phyloP scores from a whole-genome alignment of 2,888 invertebrate species.

The Tetragonula carbonaria region DNA sequence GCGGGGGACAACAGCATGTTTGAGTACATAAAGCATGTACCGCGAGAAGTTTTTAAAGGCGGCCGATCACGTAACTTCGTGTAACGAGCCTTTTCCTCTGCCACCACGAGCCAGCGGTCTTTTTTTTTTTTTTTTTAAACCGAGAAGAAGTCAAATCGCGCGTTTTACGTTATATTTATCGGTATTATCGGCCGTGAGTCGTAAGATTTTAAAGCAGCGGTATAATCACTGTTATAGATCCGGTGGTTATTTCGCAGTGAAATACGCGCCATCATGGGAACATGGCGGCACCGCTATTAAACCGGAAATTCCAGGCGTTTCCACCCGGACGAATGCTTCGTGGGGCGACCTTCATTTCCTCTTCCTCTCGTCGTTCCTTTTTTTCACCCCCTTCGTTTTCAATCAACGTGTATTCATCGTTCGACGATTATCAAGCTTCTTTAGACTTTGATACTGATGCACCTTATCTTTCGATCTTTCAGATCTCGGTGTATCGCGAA shows the following conservation, averaged over 20 bases:
- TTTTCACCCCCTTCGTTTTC: too few species aligned
- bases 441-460: too few species aligned
- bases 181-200: constrained; percentile 47
- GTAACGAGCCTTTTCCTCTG: constrained; percentile 76
- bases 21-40: constrained; percentile 24
- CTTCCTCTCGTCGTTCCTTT: neutral
- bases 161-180: constrained; percentile 32
- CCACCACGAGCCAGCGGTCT: constrained; percentile 57
- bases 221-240: constrained; percentile 45
- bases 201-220: constrained; percentile 41
- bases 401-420: neutral
- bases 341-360: neutral
- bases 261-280: neutral
- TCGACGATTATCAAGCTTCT: neutral
- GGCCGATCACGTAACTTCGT: constrained; percentile 71
- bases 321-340: neutral
- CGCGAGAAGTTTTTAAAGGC: constrained; percentile 46
- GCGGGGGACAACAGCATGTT: constrained; percentile 45
- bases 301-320: neutral
- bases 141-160: constrained; percentile 31
- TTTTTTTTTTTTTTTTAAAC: too few species aligned
- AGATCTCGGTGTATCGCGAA: too few species aligned
- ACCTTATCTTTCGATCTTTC: too few species aligned
- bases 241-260: constrained; percentile 15
- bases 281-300: neutral